phyloP scores from a whole-genome alignment of 2,113 vertebrate genomes.

The Heptranchias perlo region DNA sequence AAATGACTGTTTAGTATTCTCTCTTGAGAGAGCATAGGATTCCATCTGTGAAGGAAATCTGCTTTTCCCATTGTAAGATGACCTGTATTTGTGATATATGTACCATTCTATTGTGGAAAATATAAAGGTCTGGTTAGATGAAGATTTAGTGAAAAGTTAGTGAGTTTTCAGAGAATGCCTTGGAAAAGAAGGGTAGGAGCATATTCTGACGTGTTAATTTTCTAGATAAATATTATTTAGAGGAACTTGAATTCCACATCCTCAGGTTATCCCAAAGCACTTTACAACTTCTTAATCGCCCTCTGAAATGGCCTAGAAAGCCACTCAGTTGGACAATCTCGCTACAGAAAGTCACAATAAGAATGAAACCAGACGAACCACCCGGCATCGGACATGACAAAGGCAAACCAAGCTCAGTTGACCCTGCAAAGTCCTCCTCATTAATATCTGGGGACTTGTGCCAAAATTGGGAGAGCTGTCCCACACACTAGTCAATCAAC shows the following conservation, averaged over 20 bases:
- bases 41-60: not conserved
- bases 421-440: no score
- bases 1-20: not conserved
- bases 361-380: no score
- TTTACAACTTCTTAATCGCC: no score
- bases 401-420: no score
- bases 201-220: not conserved
- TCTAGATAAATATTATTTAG: not conserved
- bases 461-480: no score
- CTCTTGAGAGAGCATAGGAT: not conserved
- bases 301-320: no score
- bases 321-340: no score
- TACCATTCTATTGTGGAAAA: not conserved
- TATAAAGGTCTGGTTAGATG: not conserved
- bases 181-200: not conserved
- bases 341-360: no score
- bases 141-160: not conserved
- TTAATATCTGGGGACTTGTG: no score
- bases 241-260: not conserved
- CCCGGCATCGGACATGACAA: no score
- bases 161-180: not conserved
- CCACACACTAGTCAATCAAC: no score
- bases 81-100: not conserved
- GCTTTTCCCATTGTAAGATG: slow-evolving; percentile 16
- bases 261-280: not conserved